phyloP scores from a whole-genome alignment of 2,797 vertebrate species.

The Calcarius lapponicus region DNA sequence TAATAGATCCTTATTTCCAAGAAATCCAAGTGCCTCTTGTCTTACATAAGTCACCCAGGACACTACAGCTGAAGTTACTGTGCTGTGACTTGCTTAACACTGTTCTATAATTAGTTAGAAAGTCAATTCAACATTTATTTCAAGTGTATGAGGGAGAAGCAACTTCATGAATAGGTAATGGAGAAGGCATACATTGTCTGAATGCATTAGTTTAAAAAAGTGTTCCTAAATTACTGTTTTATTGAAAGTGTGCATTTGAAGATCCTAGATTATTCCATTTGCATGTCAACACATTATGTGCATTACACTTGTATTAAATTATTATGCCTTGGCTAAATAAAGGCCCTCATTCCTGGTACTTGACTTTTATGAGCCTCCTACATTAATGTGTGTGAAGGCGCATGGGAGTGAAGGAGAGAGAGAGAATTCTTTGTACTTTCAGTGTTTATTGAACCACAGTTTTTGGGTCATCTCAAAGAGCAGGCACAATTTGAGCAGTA shows the following conservation, averaged over 20 bases:
- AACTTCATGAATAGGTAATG: slow-evolving; percentile 17
- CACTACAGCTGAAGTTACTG: not conserved
- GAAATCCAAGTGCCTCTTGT: slow-evolving; percentile 7
- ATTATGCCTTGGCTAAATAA: slow-evolving; percentile 10
- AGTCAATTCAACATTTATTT: slow-evolving; percentile 33
- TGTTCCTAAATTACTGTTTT: not conserved
- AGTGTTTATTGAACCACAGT: not conserved
- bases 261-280: not conserved
- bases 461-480: not conserved
- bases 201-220: not conserved
- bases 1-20: not conserved
- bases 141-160: not conserved
- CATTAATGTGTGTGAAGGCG: not conserved
- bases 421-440: not conserved
- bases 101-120: slow-evolving; percentile 19
- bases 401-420: not conserved
- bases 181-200: not conserved
- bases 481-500: not conserved
- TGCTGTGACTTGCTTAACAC: not conserved
- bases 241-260: not conserved
- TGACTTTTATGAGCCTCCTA: not conserved
- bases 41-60: not conserved
- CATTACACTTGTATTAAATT: not conserved
- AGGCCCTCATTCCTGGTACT: not conserved
- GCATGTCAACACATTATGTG: not conserved